Base-by-base conservation (phyloP, 2,113 vertebrate genomes). In the Tor tambroides region DNA sequence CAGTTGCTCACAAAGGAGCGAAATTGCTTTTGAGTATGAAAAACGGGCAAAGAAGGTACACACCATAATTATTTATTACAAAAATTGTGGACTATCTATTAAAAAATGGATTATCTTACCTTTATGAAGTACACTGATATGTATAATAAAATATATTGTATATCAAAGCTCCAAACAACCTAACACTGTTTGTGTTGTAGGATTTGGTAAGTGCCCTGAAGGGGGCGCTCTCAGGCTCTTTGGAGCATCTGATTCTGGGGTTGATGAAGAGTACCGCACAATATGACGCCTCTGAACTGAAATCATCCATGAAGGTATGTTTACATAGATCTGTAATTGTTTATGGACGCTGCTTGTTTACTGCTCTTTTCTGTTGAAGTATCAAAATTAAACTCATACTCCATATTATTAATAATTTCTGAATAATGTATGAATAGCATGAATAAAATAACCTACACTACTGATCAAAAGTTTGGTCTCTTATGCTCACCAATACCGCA, bases 21-120 rank as follows among this genome's bases (percentile, higher is more conserved):
- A 99, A 0, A 97, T 99, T 1, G 96, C 97, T 19, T 99, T 99
- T 56, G 95, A 96, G 3, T 99, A 97, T 91, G 97, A 99, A 87
- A 96, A 90, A 88, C 97, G 94, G 85, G 93, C 95, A 80, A 99
- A 99, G 91, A 99, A 98, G 97, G 98, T 99, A 49, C n/a, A 84
- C 32, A 72, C 9, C 69, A 72, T 38, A 72, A 71, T 71, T 21
- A 19, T 35, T 35, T 17, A 30, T 3, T 69, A 30, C 3, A 17
- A 32, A 38, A 74, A n/a, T 1, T 72, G 4, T 74, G 19, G 10
- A 12, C 8, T 41, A n/a, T 43, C 10, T n/a, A 11, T 74, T 26
- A 14, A 43, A 14, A 43, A 35, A 51, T 38, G 17, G 61, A 77
- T 9, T 85, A 14, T 82, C 51, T 56, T 43, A 26, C 83, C 35